phyloP scores from a whole-genome alignment of 1,140 invertebrate species.

The Homalodisca vitripennis region DNA sequence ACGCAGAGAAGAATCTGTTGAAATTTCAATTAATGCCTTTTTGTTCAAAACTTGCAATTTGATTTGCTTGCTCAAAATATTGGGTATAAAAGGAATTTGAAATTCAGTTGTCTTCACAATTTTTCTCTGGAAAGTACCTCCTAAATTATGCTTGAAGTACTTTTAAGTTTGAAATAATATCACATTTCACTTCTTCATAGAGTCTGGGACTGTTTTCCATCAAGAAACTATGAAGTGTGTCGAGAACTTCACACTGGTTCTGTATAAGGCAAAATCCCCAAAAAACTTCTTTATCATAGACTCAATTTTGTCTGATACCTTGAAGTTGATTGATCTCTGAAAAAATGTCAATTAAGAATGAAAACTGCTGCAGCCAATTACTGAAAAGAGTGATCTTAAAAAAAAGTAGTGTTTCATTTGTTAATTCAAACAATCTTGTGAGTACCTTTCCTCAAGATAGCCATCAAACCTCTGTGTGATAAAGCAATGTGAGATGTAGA shows the following conservation, averaged over 20 bases:
- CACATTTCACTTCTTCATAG: background rate
- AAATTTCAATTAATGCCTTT: background rate
- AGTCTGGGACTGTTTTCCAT: background rate
- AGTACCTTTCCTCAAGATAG: constrained; percentile 47
- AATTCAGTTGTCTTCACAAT: background rate
- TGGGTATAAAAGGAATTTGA: background rate
- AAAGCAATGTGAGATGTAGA: constrained; percentile 45
- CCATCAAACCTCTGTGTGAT: constrained; percentile 46
- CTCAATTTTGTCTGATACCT: constrained; percentile 12
- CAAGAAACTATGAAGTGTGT: constrained; percentile 1
- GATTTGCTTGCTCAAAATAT: constrained; percentile 4
- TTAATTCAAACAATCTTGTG: constrained; percentile 46
- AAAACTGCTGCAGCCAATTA: background rate
- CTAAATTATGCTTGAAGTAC: background rate
- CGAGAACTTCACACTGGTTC: background rate
- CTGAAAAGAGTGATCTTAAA: constrained; percentile 27
- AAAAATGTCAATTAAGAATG: constrained; percentile 10
- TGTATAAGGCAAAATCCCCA: background rate
- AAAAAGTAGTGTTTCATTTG: constrained; percentile 40
- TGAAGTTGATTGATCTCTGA: constrained; percentile 7
- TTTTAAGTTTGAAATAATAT: background rate
- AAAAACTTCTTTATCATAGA: constrained; percentile 7
- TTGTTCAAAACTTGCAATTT: background rate
- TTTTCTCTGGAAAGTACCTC: background rate
- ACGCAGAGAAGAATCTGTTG: background rate